Percentiles rank a stretch among this genome's conserved stretches.
These are phyloP conservation scores for cat (Felis catus) DNA, from an alignment of 2,113 vertebrate genomes.

Conservation along the genomic window F.catus_Fca126_mat1.0 CM031417.1:133826001-133826500, in stretches of 20 bases:
- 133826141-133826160: neutral
- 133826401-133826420: no score
- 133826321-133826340: neutral
- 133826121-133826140: neutral
- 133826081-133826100: neutral
- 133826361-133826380: neutral
- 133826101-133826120: neutral
- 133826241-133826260: neutral
- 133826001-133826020: conserved; percentile 27
- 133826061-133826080: neutral
- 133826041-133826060: neutral
- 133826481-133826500: no score
- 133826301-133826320: neutral
- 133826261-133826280: neutral
- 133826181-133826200: neutral
- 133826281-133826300: neutral
- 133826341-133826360: neutral
- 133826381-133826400: neutral
- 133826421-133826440: no score
- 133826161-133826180: fast-evolving
- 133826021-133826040: neutral
- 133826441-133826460: no score
- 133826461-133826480: no score
- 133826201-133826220: neutral
- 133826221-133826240: fast-evolving